Conservation (phyloP, 2,888 invertebrate genomes). For the Keiferia lycopersicella region DNA sequence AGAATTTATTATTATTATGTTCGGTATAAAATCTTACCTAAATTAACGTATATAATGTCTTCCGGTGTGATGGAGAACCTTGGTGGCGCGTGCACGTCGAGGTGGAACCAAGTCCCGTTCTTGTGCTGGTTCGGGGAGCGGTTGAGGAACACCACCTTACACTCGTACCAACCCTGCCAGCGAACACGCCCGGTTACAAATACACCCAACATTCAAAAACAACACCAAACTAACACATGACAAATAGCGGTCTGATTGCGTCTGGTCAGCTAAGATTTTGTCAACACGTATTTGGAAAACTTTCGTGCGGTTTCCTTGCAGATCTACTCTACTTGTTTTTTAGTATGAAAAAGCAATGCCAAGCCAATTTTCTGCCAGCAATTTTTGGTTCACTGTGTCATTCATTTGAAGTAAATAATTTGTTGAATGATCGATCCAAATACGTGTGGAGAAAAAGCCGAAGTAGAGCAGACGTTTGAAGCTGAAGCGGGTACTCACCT, state of each 20-base stretch:
- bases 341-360: neutral
- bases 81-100: conserved; percentile 98
- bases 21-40: conserved; percentile 70
- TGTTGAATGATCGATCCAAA: neutral
- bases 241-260: neutral
- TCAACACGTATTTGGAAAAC: neutral
- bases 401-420: neutral
- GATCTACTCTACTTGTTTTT: neutral
- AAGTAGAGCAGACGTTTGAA: conserved; percentile 6
- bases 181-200: neutral
- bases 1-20: too few relatives aligned
- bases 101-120: conserved; percentile 98
- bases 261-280: neutral
- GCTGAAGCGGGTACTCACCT: conserved; percentile 62
- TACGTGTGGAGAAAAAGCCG: neutral
- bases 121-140: conserved; percentile 95
- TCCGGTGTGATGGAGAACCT: conserved; percentile 97
- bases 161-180: conserved; percentile 95
- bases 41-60: conserved; percentile 97
- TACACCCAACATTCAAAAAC: neutral
- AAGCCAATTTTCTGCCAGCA: neutral
- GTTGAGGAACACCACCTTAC: conserved; percentile 97
- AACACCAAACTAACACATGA: neutral
- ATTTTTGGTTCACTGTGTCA: neutral
- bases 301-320: too few relatives aligned